Evolutionary conservation across 2,113 vertebrate species (phyloP).

Genomic region (Anhinga rufa): DNA sequence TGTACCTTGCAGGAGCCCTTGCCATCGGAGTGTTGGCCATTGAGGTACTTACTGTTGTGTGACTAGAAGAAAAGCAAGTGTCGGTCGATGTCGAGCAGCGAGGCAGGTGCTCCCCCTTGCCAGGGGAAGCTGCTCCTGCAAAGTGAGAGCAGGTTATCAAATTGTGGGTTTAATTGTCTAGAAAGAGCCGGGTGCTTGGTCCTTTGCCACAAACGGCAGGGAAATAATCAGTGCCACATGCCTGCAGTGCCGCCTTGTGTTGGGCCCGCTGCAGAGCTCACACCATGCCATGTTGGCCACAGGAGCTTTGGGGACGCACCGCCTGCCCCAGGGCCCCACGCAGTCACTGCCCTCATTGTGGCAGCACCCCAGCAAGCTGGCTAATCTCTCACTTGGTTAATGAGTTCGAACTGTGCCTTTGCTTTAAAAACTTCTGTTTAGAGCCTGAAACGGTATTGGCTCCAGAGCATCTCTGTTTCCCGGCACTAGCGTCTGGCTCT

Average conservation of each 20-base stretch:
- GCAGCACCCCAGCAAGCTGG: not conserved
- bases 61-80: not conserved
- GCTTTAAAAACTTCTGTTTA: not conserved
- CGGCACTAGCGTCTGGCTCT: not conserved
- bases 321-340: accelerated
- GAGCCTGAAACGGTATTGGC: not conserved
- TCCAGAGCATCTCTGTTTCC: not conserved
- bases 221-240: accelerated
- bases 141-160: not conserved
- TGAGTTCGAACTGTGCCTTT: not conserved
- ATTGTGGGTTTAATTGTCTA: not conserved
- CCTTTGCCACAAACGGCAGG: not conserved
- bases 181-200: not conserved
- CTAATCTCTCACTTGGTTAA: not conserved
- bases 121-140: not conserved
- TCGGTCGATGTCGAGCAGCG: not conserved
- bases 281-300: not conserved
- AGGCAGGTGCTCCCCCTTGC: not conserved
- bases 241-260: conserved; percentile 23
- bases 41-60: conserved; percentile 74
- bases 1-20: conserved; percentile 89
- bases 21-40: conserved; percentile 88
- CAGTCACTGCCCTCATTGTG: accelerated
- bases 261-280: not conserved
- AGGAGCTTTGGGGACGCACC: accelerated